Percentiles rank a stretch among this genome's conserved stretches.
phyloP scores from a whole-genome alignment of 1,140 invertebrate genomes.

The Carposina sasakii region DNA sequence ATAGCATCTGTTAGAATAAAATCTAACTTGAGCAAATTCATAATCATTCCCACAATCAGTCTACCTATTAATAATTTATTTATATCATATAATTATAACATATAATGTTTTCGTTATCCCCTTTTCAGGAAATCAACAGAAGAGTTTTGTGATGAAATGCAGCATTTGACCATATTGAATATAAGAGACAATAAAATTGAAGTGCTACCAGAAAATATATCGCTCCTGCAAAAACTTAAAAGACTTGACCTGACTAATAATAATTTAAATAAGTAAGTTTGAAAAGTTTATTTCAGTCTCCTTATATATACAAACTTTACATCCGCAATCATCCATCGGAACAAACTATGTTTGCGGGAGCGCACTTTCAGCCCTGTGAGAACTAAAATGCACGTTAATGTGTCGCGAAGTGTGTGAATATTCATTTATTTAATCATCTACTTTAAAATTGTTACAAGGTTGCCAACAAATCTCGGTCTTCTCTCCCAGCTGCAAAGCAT shows the following conservation, averaged over 20 bases:
- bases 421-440: too few species aligned
- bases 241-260: constrained; percentile 90
- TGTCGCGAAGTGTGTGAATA: too few species aligned
- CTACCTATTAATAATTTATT: constrained; percentile 12
- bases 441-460: too few species aligned
- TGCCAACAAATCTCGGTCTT: constrained; percentile 83
- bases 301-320: too few species aligned
- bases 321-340: too few species aligned
- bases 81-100: constrained; percentile 8
- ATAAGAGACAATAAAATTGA: constrained; percentile 83
- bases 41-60: too few species aligned
- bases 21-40: too few species aligned
- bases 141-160: constrained; percentile 78
- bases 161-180: constrained; percentile 82
- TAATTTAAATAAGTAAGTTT: constrained; percentile 78
- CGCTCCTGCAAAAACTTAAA: constrained; percentile 81
- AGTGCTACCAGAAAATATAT: constrained; percentile 84
- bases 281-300: too few species aligned
- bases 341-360: too few species aligned
- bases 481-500: constrained; percentile 88
- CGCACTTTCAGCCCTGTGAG: too few species aligned
- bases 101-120: constrained; percentile 12
- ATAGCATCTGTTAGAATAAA: too few species aligned
- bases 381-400: too few species aligned
- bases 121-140: constrained; percentile 76